These are phyloP conservation scores for Cryptocephalus primarius DNA, from an alignment of 2,888 invertebrate species.

Conservation along the genomic window DNA sequence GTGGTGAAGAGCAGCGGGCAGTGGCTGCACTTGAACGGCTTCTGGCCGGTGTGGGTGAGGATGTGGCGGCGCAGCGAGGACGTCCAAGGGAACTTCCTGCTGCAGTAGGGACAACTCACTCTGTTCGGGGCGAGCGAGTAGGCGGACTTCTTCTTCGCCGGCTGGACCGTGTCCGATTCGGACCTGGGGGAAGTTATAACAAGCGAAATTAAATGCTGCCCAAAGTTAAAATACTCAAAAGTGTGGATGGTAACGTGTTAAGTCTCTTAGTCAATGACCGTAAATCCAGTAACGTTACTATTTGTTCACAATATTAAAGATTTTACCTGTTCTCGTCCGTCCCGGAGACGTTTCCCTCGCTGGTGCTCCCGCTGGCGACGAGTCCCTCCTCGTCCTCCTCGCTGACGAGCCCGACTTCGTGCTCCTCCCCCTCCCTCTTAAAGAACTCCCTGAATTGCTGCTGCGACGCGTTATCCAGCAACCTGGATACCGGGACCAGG, in stretches of 20 bases:
- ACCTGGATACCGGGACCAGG: conserved; percentile 65
- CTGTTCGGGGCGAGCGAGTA: conserved; percentile 92
- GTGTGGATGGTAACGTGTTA: no score
- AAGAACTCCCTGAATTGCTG: conserved; percentile 56
- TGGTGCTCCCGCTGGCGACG: conserved; percentile 65
- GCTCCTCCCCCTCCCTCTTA: conserved; percentile 41
- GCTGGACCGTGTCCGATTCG: conserved; percentile 52
- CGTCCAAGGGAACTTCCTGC: conserved; percentile 93
- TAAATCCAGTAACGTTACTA: no score
- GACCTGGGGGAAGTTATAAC: conserved; percentile 40
- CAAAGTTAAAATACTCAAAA: no score
- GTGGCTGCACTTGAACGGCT: conserved; percentile 90
- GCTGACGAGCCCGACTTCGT: conserved; percentile 31
- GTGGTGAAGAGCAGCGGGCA: conserved; percentile 92
- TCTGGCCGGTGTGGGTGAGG: conserved; percentile 90
- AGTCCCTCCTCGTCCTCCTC: conserved; percentile 72
- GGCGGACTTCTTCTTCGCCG: conserved; percentile 80
- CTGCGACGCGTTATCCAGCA: conserved; percentile 63
- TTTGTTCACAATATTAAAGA: not conserved
- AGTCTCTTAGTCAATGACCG: no score
- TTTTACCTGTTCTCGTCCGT: conserved; percentile 68
- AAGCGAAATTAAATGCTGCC: no score
- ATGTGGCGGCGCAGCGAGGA: conserved; percentile 92
- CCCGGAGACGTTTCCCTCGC: conserved; percentile 74
- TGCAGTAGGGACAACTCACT: conserved; percentile 87